These are phyloP conservation scores for Cacatua alba DNA, from an alignment of 2,113 vertebrate species.

Conservation along the genomic window DNA sequence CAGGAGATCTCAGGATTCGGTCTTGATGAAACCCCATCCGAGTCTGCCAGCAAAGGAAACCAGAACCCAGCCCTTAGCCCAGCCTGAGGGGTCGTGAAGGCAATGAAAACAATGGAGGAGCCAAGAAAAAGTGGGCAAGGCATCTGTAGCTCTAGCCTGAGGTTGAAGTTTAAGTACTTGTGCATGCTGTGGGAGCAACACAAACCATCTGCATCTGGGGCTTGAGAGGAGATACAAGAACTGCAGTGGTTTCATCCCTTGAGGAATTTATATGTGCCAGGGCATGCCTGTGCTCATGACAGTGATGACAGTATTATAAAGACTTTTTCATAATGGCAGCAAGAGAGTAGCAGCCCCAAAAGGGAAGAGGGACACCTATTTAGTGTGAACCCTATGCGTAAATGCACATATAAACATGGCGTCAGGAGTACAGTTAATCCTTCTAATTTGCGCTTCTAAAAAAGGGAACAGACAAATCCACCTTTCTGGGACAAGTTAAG, in stretches of 20 bases:
- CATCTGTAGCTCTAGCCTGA: not conserved
- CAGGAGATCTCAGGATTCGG: accelerated
- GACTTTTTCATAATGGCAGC: not conserved
- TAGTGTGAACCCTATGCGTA: not conserved
- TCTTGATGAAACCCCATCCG: not conserved
- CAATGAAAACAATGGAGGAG: not conserved
- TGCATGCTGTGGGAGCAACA: not conserved
- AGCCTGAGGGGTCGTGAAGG: not conserved
- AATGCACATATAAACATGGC: not conserved
- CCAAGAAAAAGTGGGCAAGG: not conserved
- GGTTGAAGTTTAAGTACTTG: not conserved
- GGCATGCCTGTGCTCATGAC: not conserved
- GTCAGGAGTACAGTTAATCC: not conserved
- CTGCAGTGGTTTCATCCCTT: not conserved
- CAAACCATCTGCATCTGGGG: not conserved
- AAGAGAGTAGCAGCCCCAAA: not conserved
- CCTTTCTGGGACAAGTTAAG: not conserved
- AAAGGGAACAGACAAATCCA: not conserved
- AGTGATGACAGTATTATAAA: not conserved
- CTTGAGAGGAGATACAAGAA: not conserved
- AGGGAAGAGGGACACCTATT: not conserved
- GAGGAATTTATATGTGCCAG: not conserved
- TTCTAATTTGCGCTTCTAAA: not conserved
- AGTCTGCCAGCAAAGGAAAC: not conserved
- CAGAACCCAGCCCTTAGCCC: not conserved